Percentiles rank a stretch among this genome's conserved stretches.
Conservation (phyloP, 92 coral and sea anemone species). For the Actinernus sp. region DNA sequence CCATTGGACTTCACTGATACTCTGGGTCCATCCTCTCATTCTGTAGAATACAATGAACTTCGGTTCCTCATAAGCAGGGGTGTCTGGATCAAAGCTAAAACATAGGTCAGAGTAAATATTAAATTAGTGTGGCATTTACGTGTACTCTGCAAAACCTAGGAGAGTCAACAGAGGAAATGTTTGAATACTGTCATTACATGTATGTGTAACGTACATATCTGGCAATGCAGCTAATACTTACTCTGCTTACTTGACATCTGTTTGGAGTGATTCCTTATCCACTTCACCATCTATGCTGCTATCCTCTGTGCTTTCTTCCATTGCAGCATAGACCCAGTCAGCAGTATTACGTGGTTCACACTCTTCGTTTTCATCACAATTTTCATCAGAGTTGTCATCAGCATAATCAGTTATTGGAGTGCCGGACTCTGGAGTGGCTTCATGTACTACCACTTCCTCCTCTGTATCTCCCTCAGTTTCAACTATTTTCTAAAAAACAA, state of each 20-base stretch:
- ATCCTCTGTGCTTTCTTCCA: slow-evolving; percentile 13
- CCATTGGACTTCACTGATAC: not conserved
- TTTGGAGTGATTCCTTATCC: slow-evolving; percentile 3
- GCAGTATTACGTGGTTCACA: no score
- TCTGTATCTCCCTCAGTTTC: slow-evolving; percentile 2
- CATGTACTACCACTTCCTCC: not conserved
- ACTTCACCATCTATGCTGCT: slow-evolving; percentile 9
- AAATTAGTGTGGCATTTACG: no score
- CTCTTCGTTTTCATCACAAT: no score
- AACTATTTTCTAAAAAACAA: not conserved
- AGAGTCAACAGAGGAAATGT: no score
- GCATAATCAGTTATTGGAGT: no score
- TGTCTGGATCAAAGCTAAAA: slow-evolving; percentile 3
- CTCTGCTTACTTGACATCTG: no score
- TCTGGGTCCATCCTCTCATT: not conserved
- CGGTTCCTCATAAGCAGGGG: slow-evolving; percentile 6
- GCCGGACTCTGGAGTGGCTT: not conserved
- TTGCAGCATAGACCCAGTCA: slow-evolving; percentile 6
- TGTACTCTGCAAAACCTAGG: no score
- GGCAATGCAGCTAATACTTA: no score
- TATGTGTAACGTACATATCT: no score
- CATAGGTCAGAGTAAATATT: not conserved
- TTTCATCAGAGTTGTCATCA: no score
- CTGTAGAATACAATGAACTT: no score
- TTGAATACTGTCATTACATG: no score